Percentiles rank a stretch among this genome's conserved stretches.
Conservation (phyloP, 2,888 invertebrate species). For the Lordiphosa andalusiaca region DNA sequence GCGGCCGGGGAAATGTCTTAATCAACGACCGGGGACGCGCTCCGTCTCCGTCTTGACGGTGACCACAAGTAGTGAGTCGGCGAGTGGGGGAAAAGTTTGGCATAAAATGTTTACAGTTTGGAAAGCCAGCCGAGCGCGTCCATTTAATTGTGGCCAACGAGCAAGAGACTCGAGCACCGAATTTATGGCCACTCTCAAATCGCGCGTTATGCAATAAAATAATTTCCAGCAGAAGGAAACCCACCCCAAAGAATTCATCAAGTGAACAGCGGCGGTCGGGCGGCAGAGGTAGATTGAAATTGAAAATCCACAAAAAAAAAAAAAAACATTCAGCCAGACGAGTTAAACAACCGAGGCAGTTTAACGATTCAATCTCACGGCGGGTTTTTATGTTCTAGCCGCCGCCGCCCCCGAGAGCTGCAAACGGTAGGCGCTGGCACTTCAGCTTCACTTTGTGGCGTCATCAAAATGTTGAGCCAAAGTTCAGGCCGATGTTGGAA, state of each 20-base stretch:
- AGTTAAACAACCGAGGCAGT: conserved; percentile 24
- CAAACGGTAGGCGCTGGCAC: conserved; percentile 14
- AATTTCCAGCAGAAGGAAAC: conserved; percentile 38
- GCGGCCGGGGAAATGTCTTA: conserved; percentile 50
- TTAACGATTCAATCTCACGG: conserved; percentile 61
- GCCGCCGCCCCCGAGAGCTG: conserved; percentile 20
- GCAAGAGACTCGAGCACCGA: conserved; percentile 63
- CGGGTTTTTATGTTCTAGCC: conserved; percentile 47
- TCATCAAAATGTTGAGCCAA: conserved; percentile 47
- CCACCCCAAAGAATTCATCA: conserved; percentile 54
- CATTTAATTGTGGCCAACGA: conserved; percentile 67
- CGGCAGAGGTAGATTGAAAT: conserved; percentile 3
- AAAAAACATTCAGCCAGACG: conserved; percentile 9
- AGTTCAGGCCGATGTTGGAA: conserved; percentile 32
- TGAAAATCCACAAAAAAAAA: conserved; percentile 26
- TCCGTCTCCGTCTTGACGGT: conserved; percentile 1
- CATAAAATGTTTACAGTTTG: conserved; percentile 67
- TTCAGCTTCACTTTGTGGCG: conserved; percentile 30
- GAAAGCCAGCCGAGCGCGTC: conserved; percentile 65
- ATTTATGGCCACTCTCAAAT: conserved; percentile 65
- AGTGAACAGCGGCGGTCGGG: conserved; percentile 20
- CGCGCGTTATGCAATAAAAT: conserved; percentile 75
- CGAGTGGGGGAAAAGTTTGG: conserved; percentile 35
- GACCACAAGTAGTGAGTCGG: conserved; percentile 11
- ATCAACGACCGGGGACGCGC: conserved; percentile 42